Evolutionary conservation across 2,888 invertebrate species (phyloP).

Genomic region (Rhagophthalmus giganteus): DNA sequence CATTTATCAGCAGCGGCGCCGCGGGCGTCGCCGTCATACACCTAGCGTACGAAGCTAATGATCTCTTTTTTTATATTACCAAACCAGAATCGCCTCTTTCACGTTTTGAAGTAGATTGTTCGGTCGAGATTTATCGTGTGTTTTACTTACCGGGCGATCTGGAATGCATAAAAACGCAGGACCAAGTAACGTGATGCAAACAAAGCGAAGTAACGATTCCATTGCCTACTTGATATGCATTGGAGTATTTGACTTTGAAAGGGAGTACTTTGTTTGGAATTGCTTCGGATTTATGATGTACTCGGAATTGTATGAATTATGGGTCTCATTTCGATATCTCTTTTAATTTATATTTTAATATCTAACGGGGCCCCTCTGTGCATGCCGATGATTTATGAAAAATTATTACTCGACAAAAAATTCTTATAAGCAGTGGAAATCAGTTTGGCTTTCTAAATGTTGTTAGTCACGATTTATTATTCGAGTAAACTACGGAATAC

Average conservation of each 20-base stretch:
- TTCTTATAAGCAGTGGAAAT: neutral
- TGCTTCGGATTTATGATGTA: slow-evolving; percentile 22
- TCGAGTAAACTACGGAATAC: neutral
- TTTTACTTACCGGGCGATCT: slow-evolving; percentile 24
- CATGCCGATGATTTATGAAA: neutral
- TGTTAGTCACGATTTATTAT: neutral
- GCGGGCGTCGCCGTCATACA: slow-evolving; percentile 31
- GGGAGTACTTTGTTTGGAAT: slow-evolving; percentile 24
- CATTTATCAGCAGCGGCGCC: slow-evolving; percentile 35
- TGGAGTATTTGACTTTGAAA: slow-evolving; percentile 26
- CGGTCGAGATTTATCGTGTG: slow-evolving; percentile 27
- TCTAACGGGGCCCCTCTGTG: neutral
- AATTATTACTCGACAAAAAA: neutral
- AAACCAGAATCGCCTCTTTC: slow-evolving; percentile 20
- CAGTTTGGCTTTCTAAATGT: neutral
- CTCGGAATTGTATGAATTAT: slow-evolving; percentile 19
- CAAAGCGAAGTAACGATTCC: slow-evolving; percentile 20
- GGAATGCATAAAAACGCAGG: slow-evolving; percentile 19
- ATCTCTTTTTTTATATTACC: slow-evolving; percentile 31
- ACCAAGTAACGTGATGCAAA: slow-evolving; percentile 17
- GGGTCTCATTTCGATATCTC: slow-evolving; percentile 11
- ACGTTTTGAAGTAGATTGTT: slow-evolving; percentile 21
- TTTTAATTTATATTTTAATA: neutral
- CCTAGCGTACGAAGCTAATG: slow-evolving; percentile 30
- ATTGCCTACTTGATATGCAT: slow-evolving; percentile 30